Conservation (phyloP, 2,113 vertebrate species). For the Tenrec ecaudatus region DNA sequence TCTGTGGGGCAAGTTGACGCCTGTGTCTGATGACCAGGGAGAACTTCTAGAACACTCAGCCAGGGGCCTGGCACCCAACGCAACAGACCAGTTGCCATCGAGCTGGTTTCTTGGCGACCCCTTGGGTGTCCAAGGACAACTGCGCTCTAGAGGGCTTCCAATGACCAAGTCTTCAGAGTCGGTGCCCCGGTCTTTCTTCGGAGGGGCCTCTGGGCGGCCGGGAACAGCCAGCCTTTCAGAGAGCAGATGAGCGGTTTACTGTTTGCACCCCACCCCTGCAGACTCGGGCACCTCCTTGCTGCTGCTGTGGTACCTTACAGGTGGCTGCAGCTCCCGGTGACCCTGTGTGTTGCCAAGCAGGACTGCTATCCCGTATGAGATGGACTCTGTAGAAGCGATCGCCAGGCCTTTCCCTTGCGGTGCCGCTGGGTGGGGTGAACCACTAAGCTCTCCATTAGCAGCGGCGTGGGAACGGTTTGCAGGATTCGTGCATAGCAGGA, state of each 20-base stretch:
- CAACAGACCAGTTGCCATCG: background rate
- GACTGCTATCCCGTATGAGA: background rate
- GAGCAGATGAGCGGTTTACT: background rate
- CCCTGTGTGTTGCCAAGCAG: background rate
- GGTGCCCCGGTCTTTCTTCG: background rate
- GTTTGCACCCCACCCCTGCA: background rate
- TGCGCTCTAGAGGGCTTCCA: background rate
- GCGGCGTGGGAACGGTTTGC: background rate
- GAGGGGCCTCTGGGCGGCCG: background rate
- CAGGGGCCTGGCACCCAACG: background rate
- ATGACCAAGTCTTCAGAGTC: background rate
- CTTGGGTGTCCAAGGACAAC: background rate
- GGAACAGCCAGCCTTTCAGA: background rate
- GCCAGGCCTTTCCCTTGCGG: background rate
- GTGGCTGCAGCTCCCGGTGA: background rate
- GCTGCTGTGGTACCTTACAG: background rate
- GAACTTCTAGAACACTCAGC: background rate
- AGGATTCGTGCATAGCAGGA: background rate
- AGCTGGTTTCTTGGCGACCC: background rate
- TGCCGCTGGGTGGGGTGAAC: background rate
- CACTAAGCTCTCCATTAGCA: background rate
- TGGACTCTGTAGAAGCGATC: background rate
- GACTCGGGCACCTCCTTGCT: background rate
- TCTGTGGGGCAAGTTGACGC: background rate
- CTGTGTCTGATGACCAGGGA: background rate